Evolutionary conservation across 2,113 vertebrate species (phyloP).

Genomic region (Procavia capensis): DNA sequence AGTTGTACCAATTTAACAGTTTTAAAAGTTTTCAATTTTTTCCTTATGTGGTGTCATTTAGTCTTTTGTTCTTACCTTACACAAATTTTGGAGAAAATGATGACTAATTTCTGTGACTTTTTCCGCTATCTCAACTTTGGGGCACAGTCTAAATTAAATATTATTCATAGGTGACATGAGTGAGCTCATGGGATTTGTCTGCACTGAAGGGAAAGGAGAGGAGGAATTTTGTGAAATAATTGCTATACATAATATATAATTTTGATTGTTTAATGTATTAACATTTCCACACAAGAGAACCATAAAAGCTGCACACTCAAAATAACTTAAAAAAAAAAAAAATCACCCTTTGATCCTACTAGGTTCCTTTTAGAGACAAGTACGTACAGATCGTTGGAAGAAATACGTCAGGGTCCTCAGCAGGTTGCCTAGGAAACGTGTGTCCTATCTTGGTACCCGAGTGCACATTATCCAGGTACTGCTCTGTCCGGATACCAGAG

Average conservation of each 20-base stretch:
- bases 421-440: background rate
- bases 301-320: constrained; percentile 12
- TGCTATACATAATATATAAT: background rate
- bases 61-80: background rate
- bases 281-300: constrained; percentile 23
- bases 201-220: background rate
- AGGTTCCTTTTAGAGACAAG: background rate
- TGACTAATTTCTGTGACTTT: background rate
- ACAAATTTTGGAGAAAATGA: background rate
- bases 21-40: background rate
- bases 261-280: constrained; percentile 49
- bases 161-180: background rate
- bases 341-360: constrained; percentile 5
- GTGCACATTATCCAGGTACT: background rate
- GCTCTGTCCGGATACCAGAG: background rate
- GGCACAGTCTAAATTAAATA: background rate
- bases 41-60: background rate
- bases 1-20: background rate
- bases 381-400: background rate
- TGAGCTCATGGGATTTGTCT: background rate
- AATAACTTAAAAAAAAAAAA: background rate
- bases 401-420: background rate
- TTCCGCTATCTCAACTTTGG: background rate
- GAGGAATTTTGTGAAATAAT: background rate
- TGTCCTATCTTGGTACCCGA: background rate